A percentile compares a stretch with the other conserved stretches of the same genome.
Conservation (phyloP, 2,113 vertebrate species). For the Kobus ellipsiprymnus region DNA sequence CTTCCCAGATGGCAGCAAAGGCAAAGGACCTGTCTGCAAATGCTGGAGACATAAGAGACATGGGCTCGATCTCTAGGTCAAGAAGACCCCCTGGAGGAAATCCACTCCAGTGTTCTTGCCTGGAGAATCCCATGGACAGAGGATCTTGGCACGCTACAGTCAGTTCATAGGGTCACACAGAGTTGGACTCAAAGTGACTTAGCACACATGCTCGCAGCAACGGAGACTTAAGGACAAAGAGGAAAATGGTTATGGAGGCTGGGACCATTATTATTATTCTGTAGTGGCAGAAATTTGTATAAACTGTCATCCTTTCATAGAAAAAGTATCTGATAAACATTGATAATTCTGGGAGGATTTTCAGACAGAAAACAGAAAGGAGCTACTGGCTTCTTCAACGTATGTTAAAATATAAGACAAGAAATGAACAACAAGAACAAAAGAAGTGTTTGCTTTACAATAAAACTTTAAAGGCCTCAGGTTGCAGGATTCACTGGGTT, state of each 20-base stretch:
- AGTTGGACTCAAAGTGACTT: neutral
- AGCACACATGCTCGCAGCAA: rapidly evolving
- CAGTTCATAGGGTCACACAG: neutral
- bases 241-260: neutral
- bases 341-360: neutral
- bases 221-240: neutral
- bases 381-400: neutral
- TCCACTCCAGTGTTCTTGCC: neutral
- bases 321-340: neutral
- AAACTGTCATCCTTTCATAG: neutral
- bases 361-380: neutral
- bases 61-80: neutral
- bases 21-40: neutral
- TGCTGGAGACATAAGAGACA: neutral
- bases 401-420: neutral
- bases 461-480: neutral
- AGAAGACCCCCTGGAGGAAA: neutral
- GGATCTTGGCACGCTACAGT: neutral
- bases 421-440: neutral
- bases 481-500: neutral
- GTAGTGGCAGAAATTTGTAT: neutral
- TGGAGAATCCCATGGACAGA: neutral
- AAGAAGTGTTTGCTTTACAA: neutral
- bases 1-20: neutral
- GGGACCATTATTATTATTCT: too few species aligned